Evolutionary conservation across 2,797 vertebrate species (phyloP).

Genomic region (Austrolebias charrua): DNA sequence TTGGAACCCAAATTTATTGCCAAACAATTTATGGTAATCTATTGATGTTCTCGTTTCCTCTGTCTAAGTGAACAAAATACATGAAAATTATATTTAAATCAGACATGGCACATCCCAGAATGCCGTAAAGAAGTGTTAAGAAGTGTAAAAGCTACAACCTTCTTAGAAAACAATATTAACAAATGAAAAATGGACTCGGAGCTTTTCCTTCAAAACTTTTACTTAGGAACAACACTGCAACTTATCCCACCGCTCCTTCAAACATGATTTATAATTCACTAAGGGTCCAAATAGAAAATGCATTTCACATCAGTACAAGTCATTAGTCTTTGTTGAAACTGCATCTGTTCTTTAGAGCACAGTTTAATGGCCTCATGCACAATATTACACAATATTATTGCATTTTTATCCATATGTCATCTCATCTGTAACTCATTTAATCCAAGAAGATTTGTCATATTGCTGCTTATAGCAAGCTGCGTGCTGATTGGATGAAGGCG

Average conservation of each 20-base stretch:
- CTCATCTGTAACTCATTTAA: slow-evolving; percentile 6
- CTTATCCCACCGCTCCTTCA: background rate
- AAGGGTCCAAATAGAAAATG: slow-evolving; percentile 1
- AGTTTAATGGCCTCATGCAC: background rate
- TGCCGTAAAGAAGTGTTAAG: background rate
- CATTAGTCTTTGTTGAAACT: slow-evolving; percentile 8
- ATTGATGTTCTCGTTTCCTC: too few relatives aligned
- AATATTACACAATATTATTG: slow-evolving; percentile 1
- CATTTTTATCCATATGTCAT: slow-evolving; percentile 1
- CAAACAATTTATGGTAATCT: too few relatives aligned
- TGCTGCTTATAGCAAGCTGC: slow-evolving; percentile 19
- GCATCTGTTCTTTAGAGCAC: background rate
- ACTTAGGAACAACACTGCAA: background rate
- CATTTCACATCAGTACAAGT: slow-evolving; percentile 26
- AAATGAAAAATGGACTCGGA: slow-evolving; percentile 6
- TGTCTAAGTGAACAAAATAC: too few relatives aligned
- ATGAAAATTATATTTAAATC: too few relatives aligned
- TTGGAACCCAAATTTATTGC: too few relatives aligned
- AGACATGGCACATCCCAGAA: background rate
- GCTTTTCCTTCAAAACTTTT: slow-evolving; percentile 3
- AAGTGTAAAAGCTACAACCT: background rate
- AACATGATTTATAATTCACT: slow-evolving; percentile 7
- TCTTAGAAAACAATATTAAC: background rate
- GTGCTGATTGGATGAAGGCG: slow-evolving; percentile 39
- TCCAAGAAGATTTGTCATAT: slow-evolving; percentile 5